A percentile compares a stretch with the other conserved stretches of the same genome.
Evolutionary conservation across 1,140 invertebrate species (phyloP).

Genomic region (Bombus confusus): DNA sequence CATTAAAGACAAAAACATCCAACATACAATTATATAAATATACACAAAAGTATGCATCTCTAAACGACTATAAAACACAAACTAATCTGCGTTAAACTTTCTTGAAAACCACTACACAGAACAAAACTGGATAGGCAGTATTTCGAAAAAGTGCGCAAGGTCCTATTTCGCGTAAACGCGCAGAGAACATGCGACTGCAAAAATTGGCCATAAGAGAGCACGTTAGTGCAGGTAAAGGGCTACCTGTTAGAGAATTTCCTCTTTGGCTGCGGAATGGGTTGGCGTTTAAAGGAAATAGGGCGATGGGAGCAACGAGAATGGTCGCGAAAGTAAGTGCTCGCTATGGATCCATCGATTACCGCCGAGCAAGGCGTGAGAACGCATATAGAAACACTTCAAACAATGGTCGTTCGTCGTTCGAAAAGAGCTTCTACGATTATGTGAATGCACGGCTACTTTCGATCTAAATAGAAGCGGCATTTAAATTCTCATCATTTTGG

Average conservation of each 20-base stretch:
- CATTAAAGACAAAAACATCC: background rate
- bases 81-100: background rate
- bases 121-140: background rate
- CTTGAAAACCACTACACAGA: background rate
- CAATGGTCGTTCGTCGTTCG: slow-evolving; percentile 12
- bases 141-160: background rate
- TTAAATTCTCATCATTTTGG: slow-evolving; percentile 59
- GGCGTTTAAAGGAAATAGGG: background rate
- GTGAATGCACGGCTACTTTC: slow-evolving; percentile 34
- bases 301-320: background rate
- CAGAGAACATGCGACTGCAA: background rate
- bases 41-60: background rate
- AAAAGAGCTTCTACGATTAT: background rate
- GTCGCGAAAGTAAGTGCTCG: background rate
- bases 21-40: background rate
- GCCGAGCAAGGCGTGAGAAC: slow-evolving; percentile 34
- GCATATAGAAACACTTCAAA: slow-evolving; percentile 45
- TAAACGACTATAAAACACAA: background rate
- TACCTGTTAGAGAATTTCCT: slow-evolving; percentile 22
- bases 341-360: slow-evolving; percentile 17
- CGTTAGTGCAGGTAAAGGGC: slow-evolving; percentile 1
- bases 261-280: background rate
- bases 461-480: slow-evolving; percentile 26
- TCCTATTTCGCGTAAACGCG: background rate
- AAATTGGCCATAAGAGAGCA: background rate